These are phyloP conservation scores for Synanthedon tipuliformis DNA, from an alignment of 2,888 invertebrate genomes.

Conservation along the genomic window DNA sequence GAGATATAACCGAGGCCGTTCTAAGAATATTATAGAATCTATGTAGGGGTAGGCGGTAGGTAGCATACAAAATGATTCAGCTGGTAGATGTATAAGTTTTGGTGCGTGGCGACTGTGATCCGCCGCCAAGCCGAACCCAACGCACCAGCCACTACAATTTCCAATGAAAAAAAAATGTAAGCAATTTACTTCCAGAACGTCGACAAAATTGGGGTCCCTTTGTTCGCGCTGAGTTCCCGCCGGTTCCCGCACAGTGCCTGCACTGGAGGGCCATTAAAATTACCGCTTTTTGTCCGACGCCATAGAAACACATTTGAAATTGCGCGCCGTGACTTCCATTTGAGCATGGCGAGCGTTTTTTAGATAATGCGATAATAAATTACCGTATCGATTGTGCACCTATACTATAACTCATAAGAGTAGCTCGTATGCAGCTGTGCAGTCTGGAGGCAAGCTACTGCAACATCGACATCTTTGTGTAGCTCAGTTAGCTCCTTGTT, in stretches of 20 bases:
- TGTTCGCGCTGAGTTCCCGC: conserved; percentile 14
- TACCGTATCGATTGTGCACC: conserved; percentile 1
- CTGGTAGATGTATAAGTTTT: too few species aligned
- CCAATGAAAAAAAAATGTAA: conserved; percentile 24
- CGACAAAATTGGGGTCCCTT: conserved; percentile 21
- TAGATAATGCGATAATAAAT: conserved; percentile 13
- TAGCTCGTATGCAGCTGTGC: background rate
- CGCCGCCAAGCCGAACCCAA: background rate
- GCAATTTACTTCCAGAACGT: conserved; percentile 25
- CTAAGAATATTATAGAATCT: too few species aligned
- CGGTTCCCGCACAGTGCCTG: conserved; percentile 3
- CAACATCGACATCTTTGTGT: too few species aligned
- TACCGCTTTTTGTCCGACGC: conserved; percentile 24
- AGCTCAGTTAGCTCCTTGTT: too few species aligned
- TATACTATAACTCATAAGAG: background rate
- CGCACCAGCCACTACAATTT: background rate
- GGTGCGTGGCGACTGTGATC: too few species aligned
- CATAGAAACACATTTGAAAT: conserved; percentile 14
- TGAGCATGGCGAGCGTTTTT: conserved; percentile 4
- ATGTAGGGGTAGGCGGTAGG: too few species aligned
- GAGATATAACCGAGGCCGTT: too few species aligned
- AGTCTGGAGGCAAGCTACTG: background rate
- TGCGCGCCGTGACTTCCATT: background rate
- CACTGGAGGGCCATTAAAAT: conserved; percentile 30
- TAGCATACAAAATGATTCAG: too few species aligned